Evolutionary conservation across 2,888 invertebrate genomes (phyloP).

Genomic region (Phaedon cochleariae): DNA sequence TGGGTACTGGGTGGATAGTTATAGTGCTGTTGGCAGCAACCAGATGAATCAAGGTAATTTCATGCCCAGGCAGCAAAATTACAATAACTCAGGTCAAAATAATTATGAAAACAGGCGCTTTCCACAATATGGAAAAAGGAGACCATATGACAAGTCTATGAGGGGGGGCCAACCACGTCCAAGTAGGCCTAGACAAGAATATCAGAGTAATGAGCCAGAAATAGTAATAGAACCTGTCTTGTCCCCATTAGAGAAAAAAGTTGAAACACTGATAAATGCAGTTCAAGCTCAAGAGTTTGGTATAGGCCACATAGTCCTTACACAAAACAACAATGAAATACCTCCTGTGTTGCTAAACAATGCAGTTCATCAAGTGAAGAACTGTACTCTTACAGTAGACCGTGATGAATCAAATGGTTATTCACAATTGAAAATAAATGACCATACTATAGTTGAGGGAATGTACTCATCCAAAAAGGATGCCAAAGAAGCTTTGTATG

Average conservation of each 20-base stretch:
- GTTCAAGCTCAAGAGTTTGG: constrained; percentile 32
- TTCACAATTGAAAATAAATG: constrained; percentile 26
- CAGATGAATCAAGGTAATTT: not conserved
- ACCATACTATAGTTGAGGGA: constrained; percentile 24
- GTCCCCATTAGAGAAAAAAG: constrained; percentile 24
- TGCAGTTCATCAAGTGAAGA: constrained; percentile 33
- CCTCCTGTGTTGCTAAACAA: constrained; percentile 35
- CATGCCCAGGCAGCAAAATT: not conserved
- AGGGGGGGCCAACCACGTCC: not conserved
- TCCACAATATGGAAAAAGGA: constrained; percentile 3
- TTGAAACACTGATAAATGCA: constrained; percentile 48
- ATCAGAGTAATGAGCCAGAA: not conserved
- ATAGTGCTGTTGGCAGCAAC: not conserved
- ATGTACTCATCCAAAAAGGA: constrained; percentile 31
- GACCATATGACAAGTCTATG: constrained; percentile 24
- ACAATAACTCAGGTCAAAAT: constrained; percentile 16
- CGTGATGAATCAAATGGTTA: constrained; percentile 26
- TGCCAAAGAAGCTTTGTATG: constrained; percentile 46
- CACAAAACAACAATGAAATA: constrained; percentile 33
- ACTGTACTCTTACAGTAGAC: constrained; percentile 29
- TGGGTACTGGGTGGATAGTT: not conserved
- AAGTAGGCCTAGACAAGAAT: not conserved
- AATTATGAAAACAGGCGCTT: not conserved
- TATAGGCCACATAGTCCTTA: constrained; percentile 30
- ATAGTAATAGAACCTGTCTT: constrained; percentile 13